Evolutionary conservation across 2,888 invertebrate genomes (phyloP).

Genomic region (Nebria salina): DNA sequence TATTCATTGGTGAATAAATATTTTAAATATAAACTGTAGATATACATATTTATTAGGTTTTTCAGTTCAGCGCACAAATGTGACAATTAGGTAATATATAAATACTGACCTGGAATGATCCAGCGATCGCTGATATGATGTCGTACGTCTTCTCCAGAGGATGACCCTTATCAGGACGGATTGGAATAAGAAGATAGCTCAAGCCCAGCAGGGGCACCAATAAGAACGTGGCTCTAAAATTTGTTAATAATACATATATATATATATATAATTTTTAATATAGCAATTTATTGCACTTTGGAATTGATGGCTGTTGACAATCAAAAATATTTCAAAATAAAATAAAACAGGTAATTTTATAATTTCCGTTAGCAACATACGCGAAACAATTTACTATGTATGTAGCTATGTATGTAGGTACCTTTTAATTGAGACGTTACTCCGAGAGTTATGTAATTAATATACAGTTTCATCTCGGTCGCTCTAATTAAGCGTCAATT

Average conservation of each 20-base stretch:
- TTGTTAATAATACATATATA: conserved; percentile 36
- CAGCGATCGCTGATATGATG: conserved; percentile 84
- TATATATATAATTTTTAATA: background rate
- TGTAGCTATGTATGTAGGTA: no score
- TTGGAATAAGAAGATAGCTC: conserved; percentile 89
- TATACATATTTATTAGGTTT: no score
- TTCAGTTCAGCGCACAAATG: no score
- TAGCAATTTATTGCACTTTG: no score
- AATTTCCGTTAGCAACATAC: background rate
- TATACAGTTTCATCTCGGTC: background rate
- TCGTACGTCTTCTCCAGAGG: conserved; percentile 84
- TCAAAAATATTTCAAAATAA: no score
- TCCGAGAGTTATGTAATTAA: background rate
- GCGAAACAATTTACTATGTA: background rate
- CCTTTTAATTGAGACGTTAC: background rate
- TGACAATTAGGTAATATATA: background rate
- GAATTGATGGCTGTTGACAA: no score
- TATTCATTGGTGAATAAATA: no score
- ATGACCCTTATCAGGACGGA: conserved; percentile 76
- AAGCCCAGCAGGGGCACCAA: conserved; percentile 91
- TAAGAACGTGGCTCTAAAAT: conserved; percentile 81
- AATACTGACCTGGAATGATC: conserved; percentile 82
- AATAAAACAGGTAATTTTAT: no score
- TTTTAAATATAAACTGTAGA: no score
- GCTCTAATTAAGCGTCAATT: background rate